A percentile compares a stretch with the other conserved stretches of the same genome.
Evolutionary conservation across 2,888 invertebrate genomes (phyloP).

Genomic region (Ormyrus nitidulus): DNA sequence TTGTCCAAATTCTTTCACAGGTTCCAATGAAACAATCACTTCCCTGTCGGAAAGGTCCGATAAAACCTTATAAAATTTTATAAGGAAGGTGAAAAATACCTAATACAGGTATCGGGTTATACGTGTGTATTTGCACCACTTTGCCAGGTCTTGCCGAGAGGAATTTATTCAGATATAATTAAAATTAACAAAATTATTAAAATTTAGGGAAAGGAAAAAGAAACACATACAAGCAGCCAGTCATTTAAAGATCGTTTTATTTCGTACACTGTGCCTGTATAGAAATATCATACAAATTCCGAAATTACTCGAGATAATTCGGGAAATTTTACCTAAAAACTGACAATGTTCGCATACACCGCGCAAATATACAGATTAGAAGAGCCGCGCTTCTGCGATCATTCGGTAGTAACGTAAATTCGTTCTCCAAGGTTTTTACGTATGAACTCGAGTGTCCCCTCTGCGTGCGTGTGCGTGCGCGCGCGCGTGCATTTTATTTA

Average conservation of each 20-base stretch:
- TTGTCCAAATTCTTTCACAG: no score
- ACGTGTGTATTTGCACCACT: no score
- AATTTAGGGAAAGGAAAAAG: background rate
- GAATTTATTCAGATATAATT: no score
- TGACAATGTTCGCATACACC: slow-evolving; percentile 41
- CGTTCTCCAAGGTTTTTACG: background rate
- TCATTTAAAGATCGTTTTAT: slow-evolving; percentile 60
- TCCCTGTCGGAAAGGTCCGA: no score
- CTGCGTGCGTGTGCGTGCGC: slow-evolving; percentile 1
- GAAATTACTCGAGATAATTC: slow-evolving; percentile 43
- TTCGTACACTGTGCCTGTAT: slow-evolving; percentile 71
- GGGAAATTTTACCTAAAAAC: slow-evolving; percentile 47
- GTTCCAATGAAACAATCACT: no score
- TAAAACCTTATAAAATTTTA: no score
- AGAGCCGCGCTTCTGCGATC: background rate
- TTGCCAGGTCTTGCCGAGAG: no score
- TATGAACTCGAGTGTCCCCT: background rate
- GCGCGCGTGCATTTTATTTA: slow-evolving; percentile 44
- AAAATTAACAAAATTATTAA: no score
- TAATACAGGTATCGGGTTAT: no score
- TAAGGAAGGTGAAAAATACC: no score
- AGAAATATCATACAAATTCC: slow-evolving; percentile 73
- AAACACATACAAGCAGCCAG: background rate
- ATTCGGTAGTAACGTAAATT: background rate
- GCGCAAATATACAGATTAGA: slow-evolving; percentile 49